A percentile compares a stretch with the other conserved stretches of the same genome.
phyloP scores from a whole-genome alignment of 92 coral and sea anemone genomes.

The Porites lobata region DNA sequence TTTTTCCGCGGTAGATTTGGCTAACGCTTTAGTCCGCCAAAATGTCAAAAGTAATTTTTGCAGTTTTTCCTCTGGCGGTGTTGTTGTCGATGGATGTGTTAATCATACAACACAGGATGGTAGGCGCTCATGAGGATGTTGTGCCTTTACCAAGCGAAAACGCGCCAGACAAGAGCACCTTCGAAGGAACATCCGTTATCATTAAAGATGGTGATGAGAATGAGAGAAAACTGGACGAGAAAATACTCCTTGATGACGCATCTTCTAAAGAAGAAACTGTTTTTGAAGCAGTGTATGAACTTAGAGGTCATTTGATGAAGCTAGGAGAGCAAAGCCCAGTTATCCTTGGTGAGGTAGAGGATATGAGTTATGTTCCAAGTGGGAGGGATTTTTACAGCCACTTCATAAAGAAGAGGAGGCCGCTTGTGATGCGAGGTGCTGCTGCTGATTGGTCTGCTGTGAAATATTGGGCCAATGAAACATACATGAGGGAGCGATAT shows the following conservation, averaged over 20 bases:
- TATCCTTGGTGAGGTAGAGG: slow-evolving; percentile 78
- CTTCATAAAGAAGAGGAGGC: slow-evolving; percentile 83
- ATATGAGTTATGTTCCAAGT: slow-evolving; percentile 82
- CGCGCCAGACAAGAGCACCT: neutral
- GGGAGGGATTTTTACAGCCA: slow-evolving; percentile 94
- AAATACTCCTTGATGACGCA: neutral
- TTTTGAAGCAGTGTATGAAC: slow-evolving; percentile 34
- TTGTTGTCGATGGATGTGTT: slow-evolving; percentile 3
- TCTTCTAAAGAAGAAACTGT: too few relatives aligned
- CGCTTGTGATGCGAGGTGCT: slow-evolving; percentile 88
- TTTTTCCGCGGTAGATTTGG: too few relatives aligned
- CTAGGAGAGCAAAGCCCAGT: slow-evolving; percentile 92
- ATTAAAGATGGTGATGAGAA: neutral
- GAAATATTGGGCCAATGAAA: slow-evolving; percentile 85
- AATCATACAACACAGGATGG: neutral
- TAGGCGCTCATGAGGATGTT: slow-evolving; percentile 7
- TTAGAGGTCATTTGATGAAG: slow-evolving; percentile 81
- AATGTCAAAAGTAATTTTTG: slow-evolving; percentile 2
- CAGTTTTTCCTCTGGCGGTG: neutral
- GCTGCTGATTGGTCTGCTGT: slow-evolving; percentile 91
- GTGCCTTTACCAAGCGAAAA: neutral
- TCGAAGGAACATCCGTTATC: neutral
- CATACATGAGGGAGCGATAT: slow-evolving; percentile 85
- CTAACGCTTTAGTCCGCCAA: neutral
- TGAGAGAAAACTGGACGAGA: neutral